Evolutionary conservation across 1,140 invertebrate species (phyloP), one percentile per base, ranked within the genome.

Genomic region (Drosophila lacteicornis): DNA sequence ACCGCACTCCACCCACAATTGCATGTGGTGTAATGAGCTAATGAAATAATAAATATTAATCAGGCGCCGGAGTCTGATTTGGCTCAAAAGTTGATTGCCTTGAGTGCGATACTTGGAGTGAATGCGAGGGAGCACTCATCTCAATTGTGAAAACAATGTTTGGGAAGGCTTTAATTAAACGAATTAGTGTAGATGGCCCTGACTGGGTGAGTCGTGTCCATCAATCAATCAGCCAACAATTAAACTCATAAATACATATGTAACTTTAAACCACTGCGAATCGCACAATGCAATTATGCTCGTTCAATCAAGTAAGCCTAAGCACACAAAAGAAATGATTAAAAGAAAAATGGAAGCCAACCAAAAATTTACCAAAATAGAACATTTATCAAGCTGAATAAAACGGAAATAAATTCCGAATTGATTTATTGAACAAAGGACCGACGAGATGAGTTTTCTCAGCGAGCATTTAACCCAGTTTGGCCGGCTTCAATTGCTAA

Each of bases 21-120:
- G 73, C 46, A 76, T 75, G 75, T 59, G 74, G 45, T 70, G 76
- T 79, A 79, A 79, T 71, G 76, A 79, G 66, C 66, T 71, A 71
- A 79, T 79, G 75, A 79, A 78, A 79, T 79, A 79, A 79, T 79
- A 79, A 79, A 79, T 79, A 79, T 79, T 79, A 79, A 79, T 79
- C 76, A 79, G 75, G 66, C 75, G 76, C 66, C 68, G 19, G 53
- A n/a, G 19, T 73, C 46, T 73, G 67, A 59, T 71, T 73, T 50
- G 53, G 55, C 67, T 70, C 50, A 56, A 70, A 57, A 60, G 65
- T 40, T 61, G 57, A 43, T 69, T 33, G 75, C 74, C 73, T 68
- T 70, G 50, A 42, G 15, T 45, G 47, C 30, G n/a, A 27, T 11
- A 11, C 22, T 60, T 43, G 33, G 33, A 43, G 30, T 42, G 25